These are phyloP conservation scores for Denticeps clupeoides DNA, from an alignment of 2,797 vertebrate genomes.

Conservation along the genomic window DNA sequence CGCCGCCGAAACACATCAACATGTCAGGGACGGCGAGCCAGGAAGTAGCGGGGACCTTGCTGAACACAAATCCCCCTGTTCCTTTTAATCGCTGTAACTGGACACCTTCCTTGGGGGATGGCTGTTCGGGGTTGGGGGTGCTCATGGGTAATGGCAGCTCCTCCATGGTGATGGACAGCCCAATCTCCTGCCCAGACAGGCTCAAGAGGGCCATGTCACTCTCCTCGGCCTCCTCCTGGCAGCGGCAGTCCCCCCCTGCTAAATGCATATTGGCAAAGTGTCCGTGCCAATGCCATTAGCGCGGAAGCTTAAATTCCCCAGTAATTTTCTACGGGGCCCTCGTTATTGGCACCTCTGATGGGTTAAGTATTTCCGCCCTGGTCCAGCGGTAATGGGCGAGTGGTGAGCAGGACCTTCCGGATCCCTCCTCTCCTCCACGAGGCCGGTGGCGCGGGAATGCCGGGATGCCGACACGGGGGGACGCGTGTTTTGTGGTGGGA, in stretches of 20 bases:
- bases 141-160: conserved; percentile 50
- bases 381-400: conserved; percentile 53
- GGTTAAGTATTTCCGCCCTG: conserved; percentile 50
- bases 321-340: conserved; percentile 57
- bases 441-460: background rate
- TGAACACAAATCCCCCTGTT: conserved; percentile 14
- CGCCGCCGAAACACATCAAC: too few species aligned
- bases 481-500: too few species aligned
- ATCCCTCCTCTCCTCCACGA: too few species aligned
- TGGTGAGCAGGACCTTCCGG: conserved; percentile 13
- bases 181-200: conserved; percentile 49
- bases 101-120: conserved; percentile 30
- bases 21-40: background rate
- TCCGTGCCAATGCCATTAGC: conserved; percentile 51
- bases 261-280: conserved; percentile 46
- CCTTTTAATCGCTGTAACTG: conserved; percentile 25
- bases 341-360: conserved; percentile 59
- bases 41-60: background rate
- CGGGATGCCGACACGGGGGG: background rate
- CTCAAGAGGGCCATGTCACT: conserved; percentile 54
- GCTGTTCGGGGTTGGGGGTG: conserved; percentile 18
- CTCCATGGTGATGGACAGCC: conserved; percentile 52
- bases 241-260: conserved; percentile 41
- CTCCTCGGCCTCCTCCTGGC: conserved; percentile 61
- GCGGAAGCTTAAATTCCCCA: conserved; percentile 51